These are phyloP conservation scores for Heteromormyrus szaboi DNA, from an alignment of 2,797 vertebrate species.

Conservation along the genomic window DNA sequence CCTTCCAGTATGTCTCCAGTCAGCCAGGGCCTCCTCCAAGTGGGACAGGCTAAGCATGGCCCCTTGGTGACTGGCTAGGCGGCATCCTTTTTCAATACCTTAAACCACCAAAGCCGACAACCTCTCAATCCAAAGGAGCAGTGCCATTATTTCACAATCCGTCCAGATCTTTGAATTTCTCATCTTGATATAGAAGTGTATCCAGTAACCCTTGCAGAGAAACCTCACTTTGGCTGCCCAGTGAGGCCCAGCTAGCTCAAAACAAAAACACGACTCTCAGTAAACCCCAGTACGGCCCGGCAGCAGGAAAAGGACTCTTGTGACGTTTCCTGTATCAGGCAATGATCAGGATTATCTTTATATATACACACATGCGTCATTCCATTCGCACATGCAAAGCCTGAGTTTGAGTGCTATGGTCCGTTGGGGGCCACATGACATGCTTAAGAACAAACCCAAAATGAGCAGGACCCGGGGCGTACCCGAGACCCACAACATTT, in stretches of 20 bases:
- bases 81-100: neutral
- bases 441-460: slow-evolving; percentile 1
- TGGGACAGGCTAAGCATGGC: neutral
- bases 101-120: neutral
- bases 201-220: neutral
- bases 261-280: neutral
- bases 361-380: neutral
- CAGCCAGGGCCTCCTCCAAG: neutral
- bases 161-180: neutral
- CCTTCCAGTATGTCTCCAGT: neutral
- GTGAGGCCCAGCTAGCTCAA: neutral
- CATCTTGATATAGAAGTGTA: neutral
- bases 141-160: neutral
- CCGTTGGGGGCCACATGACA: neutral
- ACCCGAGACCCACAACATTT: slow-evolving; percentile 29
- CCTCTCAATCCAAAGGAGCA: neutral
- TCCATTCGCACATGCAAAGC: neutral
- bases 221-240: neutral
- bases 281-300: neutral
- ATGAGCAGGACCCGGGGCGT: neutral
- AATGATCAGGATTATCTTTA: neutral
- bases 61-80: neutral
- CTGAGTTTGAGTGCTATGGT: neutral
- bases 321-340: neutral
- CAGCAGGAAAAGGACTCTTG: neutral